Evolutionary conservation across 2,113 vertebrate genomes (phyloP).

Genomic region (Rissa tridactyla): DNA sequence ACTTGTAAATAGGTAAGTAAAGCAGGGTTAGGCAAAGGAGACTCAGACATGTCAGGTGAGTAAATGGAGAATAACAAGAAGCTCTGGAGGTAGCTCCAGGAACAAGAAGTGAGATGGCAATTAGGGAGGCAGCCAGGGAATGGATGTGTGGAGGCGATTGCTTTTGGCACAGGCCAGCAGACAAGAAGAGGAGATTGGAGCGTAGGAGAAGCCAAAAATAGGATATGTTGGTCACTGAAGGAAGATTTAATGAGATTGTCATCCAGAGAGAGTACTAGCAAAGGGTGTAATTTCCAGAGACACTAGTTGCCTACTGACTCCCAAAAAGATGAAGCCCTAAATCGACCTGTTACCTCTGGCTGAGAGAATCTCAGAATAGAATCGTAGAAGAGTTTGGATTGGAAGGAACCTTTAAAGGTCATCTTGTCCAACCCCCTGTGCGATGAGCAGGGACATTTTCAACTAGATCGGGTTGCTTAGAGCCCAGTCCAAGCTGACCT

Average conservation of each 20-base stretch:
- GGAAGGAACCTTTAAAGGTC: neutral
- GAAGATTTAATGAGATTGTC: neutral
- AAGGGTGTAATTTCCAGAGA: neutral
- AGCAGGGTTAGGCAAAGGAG: neutral
- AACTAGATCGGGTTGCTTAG: neutral
- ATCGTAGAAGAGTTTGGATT: neutral
- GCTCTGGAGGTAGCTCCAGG: neutral
- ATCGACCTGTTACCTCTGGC: neutral
- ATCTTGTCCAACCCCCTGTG: neutral
- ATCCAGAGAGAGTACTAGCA: neutral
- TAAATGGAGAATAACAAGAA: neutral
- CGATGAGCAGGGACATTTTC: neutral
- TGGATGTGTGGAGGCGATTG: fast-evolving
- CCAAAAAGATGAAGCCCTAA: neutral
- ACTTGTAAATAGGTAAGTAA: neutral
- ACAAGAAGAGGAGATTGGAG: neutral
- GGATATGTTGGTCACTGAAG: neutral
- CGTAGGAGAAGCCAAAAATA: neutral
- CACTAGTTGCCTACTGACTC: neutral
- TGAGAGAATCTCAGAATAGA: neutral
- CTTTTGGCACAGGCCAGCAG: neutral
- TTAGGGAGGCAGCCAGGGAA: neutral
- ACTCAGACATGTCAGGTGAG: neutral
- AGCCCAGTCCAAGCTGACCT: neutral
- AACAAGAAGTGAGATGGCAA: neutral